Conservation (phyloP, 1,140 invertebrate species). For the Neuroterus valhalla region DNA sequence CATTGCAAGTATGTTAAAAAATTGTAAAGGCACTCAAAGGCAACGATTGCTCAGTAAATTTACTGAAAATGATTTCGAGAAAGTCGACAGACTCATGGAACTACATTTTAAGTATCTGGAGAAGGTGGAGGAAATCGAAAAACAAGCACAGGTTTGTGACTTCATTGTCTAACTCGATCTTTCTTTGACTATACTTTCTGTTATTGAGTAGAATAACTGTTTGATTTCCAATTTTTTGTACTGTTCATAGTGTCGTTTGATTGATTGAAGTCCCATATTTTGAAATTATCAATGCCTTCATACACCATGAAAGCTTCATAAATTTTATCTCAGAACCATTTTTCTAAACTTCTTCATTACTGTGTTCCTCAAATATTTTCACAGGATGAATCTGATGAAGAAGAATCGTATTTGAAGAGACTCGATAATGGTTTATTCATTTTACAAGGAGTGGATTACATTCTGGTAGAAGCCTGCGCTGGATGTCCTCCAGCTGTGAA, state of each 20-base stretch:
- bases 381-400: slow-evolving; percentile 84
- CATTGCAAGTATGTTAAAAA: slow-evolving; percentile 93
- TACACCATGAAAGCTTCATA: too few relatives aligned
- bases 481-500: slow-evolving; percentile 86
- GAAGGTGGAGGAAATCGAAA: slow-evolving; percentile 92
- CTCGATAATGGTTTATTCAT: slow-evolving; percentile 96
- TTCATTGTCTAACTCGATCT: slow-evolving; percentile 31
- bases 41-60: slow-evolving; percentile 96
- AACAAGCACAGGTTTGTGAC: slow-evolving; percentile 71
- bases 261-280: too few relatives aligned
- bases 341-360: too few relatives aligned
- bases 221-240: background rate
- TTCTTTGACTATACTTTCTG: background rate
- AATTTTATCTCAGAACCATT: too few relatives aligned
- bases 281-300: too few relatives aligned
- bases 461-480: slow-evolving; percentile 94
- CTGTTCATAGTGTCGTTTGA: too few relatives aligned
- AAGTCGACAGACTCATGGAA: slow-evolving; percentile 96
- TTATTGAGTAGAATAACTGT: background rate
- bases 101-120: slow-evolving; percentile 98
- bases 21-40: slow-evolving; percentile 92
- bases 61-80: slow-evolving; percentile 98
- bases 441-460: slow-evolving; percentile 95
- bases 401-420: slow-evolving; percentile 90
- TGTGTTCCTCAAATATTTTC: slow-evolving; percentile 24